Base-by-base conservation (phyloP, 1,140 invertebrate genomes). In the Pachyrhynchus sulphureomaculatus region DNA sequence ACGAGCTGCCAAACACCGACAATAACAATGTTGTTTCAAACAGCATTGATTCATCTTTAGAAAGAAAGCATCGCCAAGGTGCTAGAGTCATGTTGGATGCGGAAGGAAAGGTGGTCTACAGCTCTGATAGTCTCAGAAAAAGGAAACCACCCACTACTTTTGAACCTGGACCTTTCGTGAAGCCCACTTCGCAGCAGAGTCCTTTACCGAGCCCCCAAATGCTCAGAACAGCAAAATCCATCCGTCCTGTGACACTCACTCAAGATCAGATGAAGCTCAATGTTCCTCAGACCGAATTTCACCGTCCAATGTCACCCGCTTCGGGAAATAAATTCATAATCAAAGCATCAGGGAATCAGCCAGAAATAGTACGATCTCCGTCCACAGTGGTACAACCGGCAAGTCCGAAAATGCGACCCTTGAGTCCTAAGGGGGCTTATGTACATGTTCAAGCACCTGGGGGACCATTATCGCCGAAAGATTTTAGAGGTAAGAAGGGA, bases 101-200 rank as follows among this genome's bases (percentile, higher is more conserved):
- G 1, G 89, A 93, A 68, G 93, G 92, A 12, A 91, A 91, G 81
- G 90, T 95, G 39, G 88, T 95, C 36, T 95, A 91, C 74, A 89
- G 89, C 54, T 95, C 92, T 0, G 92, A 95, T 68, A 94, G 91
- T 72, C 77, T 95, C 52, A 87, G 86, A 72, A 81, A 90, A 70
- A 82, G 88, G 71, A 90, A 92, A 80, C 84, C 88, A 9, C 88
- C 92, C 66, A 90, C 89, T 5, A 92, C 90, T 17, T 92, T 92
- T 70, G 89, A 89, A 80, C 90, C 89, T 62, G 91, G 90, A 74
- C 86, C 87, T 34, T 87, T 85, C 70, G 87, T 89, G 29, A 84
- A 86, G 71, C 39, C 62, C n/a, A 49, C 62, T 4, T 23, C 24
- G 10, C 76, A 76, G 4, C 77, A 79, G 1, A 75, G 54, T 26